Base-by-base conservation (phyloP, 2,888 invertebrate species). In the Phortica magna region DNA sequence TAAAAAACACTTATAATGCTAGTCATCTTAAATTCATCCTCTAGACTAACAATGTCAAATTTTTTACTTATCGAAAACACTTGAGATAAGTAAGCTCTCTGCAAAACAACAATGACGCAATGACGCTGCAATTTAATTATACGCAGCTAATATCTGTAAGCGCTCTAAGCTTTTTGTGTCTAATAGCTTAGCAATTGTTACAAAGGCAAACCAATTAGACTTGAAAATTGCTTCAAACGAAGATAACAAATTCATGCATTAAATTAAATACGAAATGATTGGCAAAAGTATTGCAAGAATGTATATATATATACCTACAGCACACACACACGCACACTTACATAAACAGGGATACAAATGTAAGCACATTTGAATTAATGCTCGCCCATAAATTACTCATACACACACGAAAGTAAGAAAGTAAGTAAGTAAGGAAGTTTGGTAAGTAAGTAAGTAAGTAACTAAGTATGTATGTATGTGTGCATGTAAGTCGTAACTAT, bases 301-400 rank as follows among this genome's bases (percentile, higher is more conserved):
- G 5, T 7, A 2, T 1, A 31, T n/a, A 43, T 7, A 48, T 2
- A 3, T 48, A 48, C 48, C 3, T 48, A 14, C 48, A 48, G 48
- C 31, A 48, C 48, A 19, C 17, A 17, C 10, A 61, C 10, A 61
- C 59, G n/a, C n/a, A n/a, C 10, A 61, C 9, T 17, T 3, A 5
- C 61, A 61, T 17, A 2, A 19, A 19, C 17, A 61, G 22, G 75
- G 75, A 59, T 61, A 76, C 74, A 73, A 61, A 59, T 65, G 55
- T 77, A 42, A 72, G 41, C 71, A 61, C 72, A 79, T 72, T 74
- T 57, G 53, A 79, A 55, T 77, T 78, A 78, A 76, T 78, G 76
- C 72, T 65, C 61, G 73, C 75, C 53, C 80, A 79, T 79, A 77
- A 79, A 79, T 73, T 71, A 73, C 43, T 77, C 41, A 65, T 19